Conservation (phyloP, 92 coral and sea anemone genomes). For the Parazoanthus darwini region DNA sequence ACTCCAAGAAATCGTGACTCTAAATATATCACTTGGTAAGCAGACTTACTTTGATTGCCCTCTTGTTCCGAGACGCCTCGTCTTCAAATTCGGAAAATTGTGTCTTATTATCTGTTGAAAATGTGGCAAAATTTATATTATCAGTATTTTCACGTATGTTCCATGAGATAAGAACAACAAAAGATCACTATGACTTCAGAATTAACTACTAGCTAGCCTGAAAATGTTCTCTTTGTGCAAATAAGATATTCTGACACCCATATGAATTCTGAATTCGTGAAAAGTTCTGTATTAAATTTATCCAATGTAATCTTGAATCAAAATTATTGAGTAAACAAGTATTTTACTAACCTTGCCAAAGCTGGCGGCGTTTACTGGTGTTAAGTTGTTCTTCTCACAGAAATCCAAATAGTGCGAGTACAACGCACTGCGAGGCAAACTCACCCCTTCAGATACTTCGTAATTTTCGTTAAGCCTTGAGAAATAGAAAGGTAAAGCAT, state of each 20-base stretch:
- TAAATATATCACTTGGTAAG: background rate
- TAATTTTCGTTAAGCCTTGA: conserved; percentile 93
- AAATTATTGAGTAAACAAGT: background rate
- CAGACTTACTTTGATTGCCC: conserved; percentile 96
- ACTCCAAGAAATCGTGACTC: background rate
- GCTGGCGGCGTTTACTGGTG: conserved; percentile 98
- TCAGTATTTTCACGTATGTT: background rate
- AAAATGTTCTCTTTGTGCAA: no score
- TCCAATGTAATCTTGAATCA: no score
- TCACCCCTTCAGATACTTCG: conserved; percentile 95
- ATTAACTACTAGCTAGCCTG: background rate
- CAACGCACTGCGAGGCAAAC: conserved; percentile 94
- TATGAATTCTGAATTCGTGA: no score
- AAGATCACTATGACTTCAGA: background rate
- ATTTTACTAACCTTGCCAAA: conserved; percentile 85
- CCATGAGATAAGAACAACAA: no score
- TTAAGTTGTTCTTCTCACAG: conserved; percentile 88
- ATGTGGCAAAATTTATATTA: background rate
- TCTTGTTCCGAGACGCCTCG: conserved; percentile 94
- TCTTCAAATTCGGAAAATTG: conserved; percentile 96
- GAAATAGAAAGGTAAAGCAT: background rate
- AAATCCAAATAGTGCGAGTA: conserved; percentile 96
- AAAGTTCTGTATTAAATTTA: no score
- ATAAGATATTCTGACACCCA: no score
- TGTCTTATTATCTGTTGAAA: conserved; percentile 86